Base-by-base conservation (phyloP, 2,888 invertebrate species). In the Falcaria lacertinaria region DNA sequence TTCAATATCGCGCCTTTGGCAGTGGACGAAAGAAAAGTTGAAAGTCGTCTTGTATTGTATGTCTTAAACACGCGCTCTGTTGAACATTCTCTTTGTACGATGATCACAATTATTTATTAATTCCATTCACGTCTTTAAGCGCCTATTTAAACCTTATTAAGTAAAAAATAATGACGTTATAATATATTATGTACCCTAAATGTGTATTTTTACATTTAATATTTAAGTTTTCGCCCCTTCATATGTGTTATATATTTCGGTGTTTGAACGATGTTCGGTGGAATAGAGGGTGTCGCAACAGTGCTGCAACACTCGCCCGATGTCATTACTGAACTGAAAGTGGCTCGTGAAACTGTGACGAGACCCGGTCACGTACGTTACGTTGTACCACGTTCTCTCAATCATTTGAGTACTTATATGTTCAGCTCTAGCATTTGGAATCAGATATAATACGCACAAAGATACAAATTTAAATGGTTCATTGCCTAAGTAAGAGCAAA, bases 261-360 rank as follows among this genome's bases (percentile, higher is more conserved):
- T 16, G 46, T 45, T 15, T 50, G 17, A 42, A 56, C 51, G 54
- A 64, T 60, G 57, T 52, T 61, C 50, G 57, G 47, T 56, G 54
- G 51, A 64, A 60, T 55, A 52, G 52, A 49, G 50, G 61, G 60
- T 73, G 64, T 70, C 65, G 72, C 69, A 72, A 75, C 60, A 57
- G 47, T 57, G 45, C 56, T 63, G 65, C 65, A 71, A 71, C 64
- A 63, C 57, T 57, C 57, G 64, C 60, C 60, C 63, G 63, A 66
- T 70, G 69, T 65, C 70, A 68, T 77, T 76, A 73, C 70, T 74
- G 64, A 74, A 61, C 73, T 77, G 76, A 81, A 81, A 80, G 75
- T 78, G 69, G 75, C 66, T 71, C 76, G 71, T 72, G 70, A 77
- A 82, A 76, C 71, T 74, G 71, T 74, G 69, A 74, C 74, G 70